Evolutionary conservation across 37 sponge, comb jelly and placozoan species (phyloP).

Genomic region (Petrosia ficiformis): DNA sequence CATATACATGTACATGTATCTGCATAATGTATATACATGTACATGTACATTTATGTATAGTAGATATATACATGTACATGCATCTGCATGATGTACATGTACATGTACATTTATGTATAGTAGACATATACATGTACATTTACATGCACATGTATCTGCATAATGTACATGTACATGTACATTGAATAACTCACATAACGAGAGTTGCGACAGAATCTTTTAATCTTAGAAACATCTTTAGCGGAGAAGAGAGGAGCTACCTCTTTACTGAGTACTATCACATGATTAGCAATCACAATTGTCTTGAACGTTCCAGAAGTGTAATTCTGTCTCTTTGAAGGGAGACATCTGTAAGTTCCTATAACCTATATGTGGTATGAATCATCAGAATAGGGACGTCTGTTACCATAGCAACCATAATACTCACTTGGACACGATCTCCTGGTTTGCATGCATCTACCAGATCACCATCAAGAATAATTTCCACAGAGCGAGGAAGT

Average conservation of each 20-base stretch:
- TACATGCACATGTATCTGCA: no score
- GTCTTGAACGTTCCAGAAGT: slow-evolving; percentile 92
- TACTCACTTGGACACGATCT: slow-evolving; percentile 67
- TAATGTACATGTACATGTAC: not conserved
- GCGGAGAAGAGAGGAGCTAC: slow-evolving; percentile 77
- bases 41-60: no score
- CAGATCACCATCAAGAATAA: slow-evolving; percentile 88
- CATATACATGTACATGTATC: no score
- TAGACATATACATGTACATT: no score
- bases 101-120: no score
- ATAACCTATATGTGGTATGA: slow-evolving; percentile 35
- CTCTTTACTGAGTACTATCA: slow-evolving; percentile 77
- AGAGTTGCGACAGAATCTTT: slow-evolving; percentile 37
- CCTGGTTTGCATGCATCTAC: slow-evolving; percentile 97
- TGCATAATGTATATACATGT: no score
- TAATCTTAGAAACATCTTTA: slow-evolving; percentile 81
- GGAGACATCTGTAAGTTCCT: slow-evolving; percentile 92
- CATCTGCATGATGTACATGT: no score
- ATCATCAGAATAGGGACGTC: not conserved
- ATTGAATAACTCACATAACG: slow-evolving; percentile 1
- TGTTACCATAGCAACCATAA: not conserved
- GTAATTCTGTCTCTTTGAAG: slow-evolving; percentile 84
- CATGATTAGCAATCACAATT: slow-evolving; percentile 81
- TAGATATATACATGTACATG: no score
- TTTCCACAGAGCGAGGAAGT: slow-evolving; percentile 93